Percentiles rank a stretch among this genome's conserved stretches.
Conservation (phyloP, 2,797 vertebrate species). For the Apogon talboti region DNA sequence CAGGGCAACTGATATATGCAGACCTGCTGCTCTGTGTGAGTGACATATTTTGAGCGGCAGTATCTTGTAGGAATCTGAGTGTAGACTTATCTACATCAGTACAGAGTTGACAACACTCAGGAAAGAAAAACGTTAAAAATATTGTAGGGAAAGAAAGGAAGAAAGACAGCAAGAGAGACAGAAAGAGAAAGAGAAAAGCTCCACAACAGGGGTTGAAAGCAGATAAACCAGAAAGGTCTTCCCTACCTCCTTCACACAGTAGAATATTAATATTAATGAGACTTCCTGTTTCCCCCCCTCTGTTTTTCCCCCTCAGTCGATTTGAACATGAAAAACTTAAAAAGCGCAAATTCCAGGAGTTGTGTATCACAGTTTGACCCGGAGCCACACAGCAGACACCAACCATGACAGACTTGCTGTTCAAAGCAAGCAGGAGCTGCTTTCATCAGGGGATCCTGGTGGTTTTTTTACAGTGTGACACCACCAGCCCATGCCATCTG, state of each 20-base stretch:
- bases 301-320: slow-evolving; percentile 67
- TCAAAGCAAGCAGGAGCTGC: slow-evolving; percentile 82
- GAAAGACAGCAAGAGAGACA: slow-evolving; percentile 35
- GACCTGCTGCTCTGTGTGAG: neutral
- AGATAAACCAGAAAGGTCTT: slow-evolving; percentile 77
- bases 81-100: slow-evolving; percentile 8
- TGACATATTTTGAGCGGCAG: slow-evolving; percentile 1
- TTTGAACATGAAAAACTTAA: slow-evolving; percentile 80
- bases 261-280: slow-evolving; percentile 84
- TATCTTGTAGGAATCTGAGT: slow-evolving; percentile 10
- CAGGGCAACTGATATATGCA: neutral
- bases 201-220: slow-evolving; percentile 73
- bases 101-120: slow-evolving; percentile 27
- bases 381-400: slow-evolving; percentile 81
- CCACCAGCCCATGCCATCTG: slow-evolving; percentile 84
- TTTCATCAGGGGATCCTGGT: slow-evolving; percentile 84
- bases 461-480: slow-evolving; percentile 70
- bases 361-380: slow-evolving; percentile 83
- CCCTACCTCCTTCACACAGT: slow-evolving; percentile 76
- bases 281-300: slow-evolving; percentile 66
- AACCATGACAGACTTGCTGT: slow-evolving; percentile 82
- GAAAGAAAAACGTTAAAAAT: slow-evolving; percentile 49
- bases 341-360: slow-evolving; percentile 82
- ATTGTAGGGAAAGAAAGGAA: slow-evolving; percentile 43
- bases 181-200: slow-evolving; percentile 43